Evolutionary conservation across 2,797 vertebrate species (phyloP), one percentile per base, ranked within the genome.

Genomic region (Emydoidea blandingii): DNA sequence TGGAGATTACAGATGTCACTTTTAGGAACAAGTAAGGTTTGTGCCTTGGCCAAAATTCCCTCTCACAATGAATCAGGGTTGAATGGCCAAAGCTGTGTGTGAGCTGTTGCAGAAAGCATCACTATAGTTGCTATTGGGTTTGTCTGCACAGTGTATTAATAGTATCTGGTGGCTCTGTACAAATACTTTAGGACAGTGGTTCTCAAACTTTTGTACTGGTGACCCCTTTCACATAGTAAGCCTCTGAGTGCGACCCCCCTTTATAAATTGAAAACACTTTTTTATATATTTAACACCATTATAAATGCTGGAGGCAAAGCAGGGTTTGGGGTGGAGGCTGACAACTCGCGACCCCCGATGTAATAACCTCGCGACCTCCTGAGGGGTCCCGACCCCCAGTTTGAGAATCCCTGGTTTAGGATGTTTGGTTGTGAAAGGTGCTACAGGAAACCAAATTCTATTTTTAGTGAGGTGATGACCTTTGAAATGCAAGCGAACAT

Each of bases 81-180:
- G 5, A n/a, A 3, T 19, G 9, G 78, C 44, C 23, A n/a, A 59
- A 53, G 79, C 5, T 1, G 49, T 44, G 50, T 12, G 0, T 11
- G 50, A 25, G 79, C 52, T 27, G 14, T 53, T 37, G 47, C 81
- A 12, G 62, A 56, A 56, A 25, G 80, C 2, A 1, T 84, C 44
- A 47, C 44, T 54, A 68, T 80, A 72, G 25, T 44, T 34, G 53
- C 62, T 86, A 16, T 0, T 0, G 47, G 79, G 12, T 0, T 0
- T 4, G 29, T 25, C 18, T 34, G 16, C 31, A 34, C 72, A 21
- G 83, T 0, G 0, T 68, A 6, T 4, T 59, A 59, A 1, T 16
- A 29, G 87, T 18, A 68, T 57, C 56, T 62, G 21, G 23, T 74
- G 21, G 44, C 82, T 53, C 82, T 44, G 76, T 53, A 34, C 27